Evolutionary conservation across 2,888 invertebrate genomes (phyloP), one percentile per base, ranked within the genome.

Genomic region (Maniola hyperantus): DNA sequence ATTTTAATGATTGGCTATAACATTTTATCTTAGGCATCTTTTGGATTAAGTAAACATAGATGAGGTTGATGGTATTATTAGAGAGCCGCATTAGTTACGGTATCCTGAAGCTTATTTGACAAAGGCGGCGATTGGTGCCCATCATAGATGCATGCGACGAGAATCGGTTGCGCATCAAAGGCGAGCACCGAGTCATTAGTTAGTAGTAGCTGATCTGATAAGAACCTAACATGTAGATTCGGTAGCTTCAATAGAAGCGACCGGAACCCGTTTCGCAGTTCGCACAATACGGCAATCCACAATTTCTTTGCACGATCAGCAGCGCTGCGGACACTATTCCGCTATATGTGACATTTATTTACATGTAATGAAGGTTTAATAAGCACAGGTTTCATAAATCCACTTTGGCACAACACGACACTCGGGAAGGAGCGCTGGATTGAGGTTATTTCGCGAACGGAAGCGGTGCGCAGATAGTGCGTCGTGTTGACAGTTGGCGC

Each of bases 401-500:
- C 87, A 85, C 78, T 87, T 89, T 89, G 88, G 88, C 90, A 90
- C 89, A 84, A 87, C 88, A 89, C 89, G 83, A 88, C 86, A 89
- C 88, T 82, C 76, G 77, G 76, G 75, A 81, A 81, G 78, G 78
- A 73, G 78, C 77, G 78, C 81, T 81, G 79, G 83, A 87, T 85
- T 84, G 81, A 85, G 85, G 85, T 87, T 87, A 84, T 78, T 79
- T 84, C 83, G 84, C 84, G 83, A 87, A 85, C 85, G 88, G 87
- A 88, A 88, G 85, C 89, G 82, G 80, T 78, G 79, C 81, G 82
- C 82, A 83, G 85, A 83, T 85, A 84, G 79, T 88, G 85, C 88
- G 88, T 88, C 88, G 89, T 92, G 91, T 91, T 91, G 91, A 89
- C 87, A 85, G 86, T 91, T 90, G 85, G 83, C 87, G 90, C 89